Conservation (phyloP, 1,140 invertebrate species). For the Euschistus heros region DNA sequence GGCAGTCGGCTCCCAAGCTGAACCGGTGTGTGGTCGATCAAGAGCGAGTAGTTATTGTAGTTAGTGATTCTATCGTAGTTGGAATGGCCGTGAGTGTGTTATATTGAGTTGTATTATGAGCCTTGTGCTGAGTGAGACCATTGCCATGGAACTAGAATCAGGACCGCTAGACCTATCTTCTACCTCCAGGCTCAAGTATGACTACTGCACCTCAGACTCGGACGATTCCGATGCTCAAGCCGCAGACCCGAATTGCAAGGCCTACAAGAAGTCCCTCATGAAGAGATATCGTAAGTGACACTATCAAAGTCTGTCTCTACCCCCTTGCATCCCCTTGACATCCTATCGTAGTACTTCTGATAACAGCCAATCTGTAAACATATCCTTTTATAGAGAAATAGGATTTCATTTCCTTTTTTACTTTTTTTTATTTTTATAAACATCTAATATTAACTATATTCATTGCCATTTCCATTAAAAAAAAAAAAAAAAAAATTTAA, state of each 20-base stretch:
- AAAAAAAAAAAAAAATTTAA: too few species aligned
- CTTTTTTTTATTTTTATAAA: too few species aligned
- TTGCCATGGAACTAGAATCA: slow-evolving; percentile 28
- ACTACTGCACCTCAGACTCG: slow-evolving; percentile 34
- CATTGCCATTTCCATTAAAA: too few species aligned
- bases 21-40: slow-evolving; percentile 7
- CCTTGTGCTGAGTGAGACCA: neutral
- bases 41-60: neutral
- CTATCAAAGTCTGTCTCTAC: neutral
- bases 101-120: too few species aligned
- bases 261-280: slow-evolving; percentile 43
- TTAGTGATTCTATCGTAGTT: too few species aligned
- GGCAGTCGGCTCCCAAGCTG: slow-evolving; percentile 24
- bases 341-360: neutral
- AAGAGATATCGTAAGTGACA: slow-evolving; percentile 41
- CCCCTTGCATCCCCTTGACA: neutral
- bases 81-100: too few species aligned
- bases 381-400: neutral
- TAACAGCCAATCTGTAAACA: neutral
- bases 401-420: too few species aligned
- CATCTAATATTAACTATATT: too few species aligned
- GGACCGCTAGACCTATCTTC: slow-evolving; percentile 31
- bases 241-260: slow-evolving; percentile 33
- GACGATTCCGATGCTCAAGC: slow-evolving; percentile 35
- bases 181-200: slow-evolving; percentile 27